Evolutionary conservation across 2,797 vertebrate species (phyloP), one percentile per base, ranked within the genome.

Genomic region (Taenioides sp.): DNA sequence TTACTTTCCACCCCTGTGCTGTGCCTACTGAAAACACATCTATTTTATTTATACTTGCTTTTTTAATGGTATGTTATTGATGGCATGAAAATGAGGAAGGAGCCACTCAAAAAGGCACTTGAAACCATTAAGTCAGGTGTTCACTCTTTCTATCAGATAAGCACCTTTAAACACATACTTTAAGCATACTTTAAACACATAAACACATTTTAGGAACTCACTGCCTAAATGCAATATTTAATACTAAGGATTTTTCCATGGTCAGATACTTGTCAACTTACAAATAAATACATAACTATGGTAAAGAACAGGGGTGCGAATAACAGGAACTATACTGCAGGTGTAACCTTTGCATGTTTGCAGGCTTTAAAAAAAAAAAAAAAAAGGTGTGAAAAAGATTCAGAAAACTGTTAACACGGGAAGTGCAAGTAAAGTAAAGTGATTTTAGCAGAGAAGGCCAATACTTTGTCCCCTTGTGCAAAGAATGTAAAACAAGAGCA

Each of bases 281-380:
- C 20, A n/a, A 54, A 3, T 54, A 54, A 54, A 9, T 54, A 10
- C 50, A 22, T 7, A n/a, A 22, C 7, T 22, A 52, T 52, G 52
- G 20, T 22, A 47, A 47, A 54, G 52, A 22, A 0, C 52, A 22
- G 5, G 20, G 50, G 52, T 54, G 52, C 22, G 54, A 91, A 85
- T 81, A 66, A 76, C 12, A 59, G 28, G 37, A 9, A 71, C 11
- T 61, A 14, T 27, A 20, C 5, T 0, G 28, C 84, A 89, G 88
- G 75, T 88, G 83, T 77, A 61, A 3, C 49, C 7, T 69, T 70
- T 83, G 79, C 72, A 75, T 81, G 20, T 20, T 47, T 1, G 20
- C 61, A 10, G 40, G 59, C 28, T 27, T 43, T 64, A 54, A 71
- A 70, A 55, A 78, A n/a, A n/a, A n/a, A 58, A 69, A 70, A 55